phyloP scores from a whole-genome alignment of 2,113 vertebrate species.

The Tautogolabrus adspersus region DNA sequence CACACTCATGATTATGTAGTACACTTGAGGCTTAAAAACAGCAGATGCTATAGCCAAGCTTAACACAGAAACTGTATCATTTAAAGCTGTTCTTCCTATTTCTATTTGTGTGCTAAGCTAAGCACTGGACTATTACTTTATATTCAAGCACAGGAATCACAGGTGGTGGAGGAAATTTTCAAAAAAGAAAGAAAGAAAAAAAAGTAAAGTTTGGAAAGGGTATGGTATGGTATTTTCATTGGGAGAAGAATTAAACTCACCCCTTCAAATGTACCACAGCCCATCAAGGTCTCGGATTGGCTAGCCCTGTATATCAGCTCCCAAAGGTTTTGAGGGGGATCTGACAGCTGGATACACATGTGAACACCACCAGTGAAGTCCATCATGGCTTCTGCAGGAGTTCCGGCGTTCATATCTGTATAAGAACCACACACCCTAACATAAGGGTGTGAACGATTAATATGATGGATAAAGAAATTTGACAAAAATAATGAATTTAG shows the following conservation, averaged over 20 bases:
- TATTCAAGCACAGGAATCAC: no score
- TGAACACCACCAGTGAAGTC: conserved; percentile 92
- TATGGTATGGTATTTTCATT: background rate
- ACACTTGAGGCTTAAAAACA: no score
- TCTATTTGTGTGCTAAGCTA: no score
- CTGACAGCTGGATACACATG: conserved; percentile 75
- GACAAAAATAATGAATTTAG: no score
- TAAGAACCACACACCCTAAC: conserved; percentile 90
- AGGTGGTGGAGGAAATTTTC: no score
- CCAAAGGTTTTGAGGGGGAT: conserved; percentile 83
- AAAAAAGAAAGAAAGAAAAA: no score
- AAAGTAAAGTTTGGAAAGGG: no score
- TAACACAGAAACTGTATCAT: no score
- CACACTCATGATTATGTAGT: no score
- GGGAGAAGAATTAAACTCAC: conserved; percentile 61
- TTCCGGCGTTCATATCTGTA: conserved; percentile 85
- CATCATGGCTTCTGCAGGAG: conserved; percentile 88
- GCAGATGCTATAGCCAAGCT: no score
- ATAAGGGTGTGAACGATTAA: conserved; percentile 13
- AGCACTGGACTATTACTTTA: no score
- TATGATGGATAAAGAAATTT: background rate
- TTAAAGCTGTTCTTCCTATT: no score
- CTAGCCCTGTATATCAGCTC: conserved; percentile 81
- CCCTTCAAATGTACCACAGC: conserved; percentile 84
- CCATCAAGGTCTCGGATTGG: conserved; percentile 84